phyloP scores from a whole-genome alignment of 2,113 vertebrate species.

The Oreochromis aureus region DNA sequence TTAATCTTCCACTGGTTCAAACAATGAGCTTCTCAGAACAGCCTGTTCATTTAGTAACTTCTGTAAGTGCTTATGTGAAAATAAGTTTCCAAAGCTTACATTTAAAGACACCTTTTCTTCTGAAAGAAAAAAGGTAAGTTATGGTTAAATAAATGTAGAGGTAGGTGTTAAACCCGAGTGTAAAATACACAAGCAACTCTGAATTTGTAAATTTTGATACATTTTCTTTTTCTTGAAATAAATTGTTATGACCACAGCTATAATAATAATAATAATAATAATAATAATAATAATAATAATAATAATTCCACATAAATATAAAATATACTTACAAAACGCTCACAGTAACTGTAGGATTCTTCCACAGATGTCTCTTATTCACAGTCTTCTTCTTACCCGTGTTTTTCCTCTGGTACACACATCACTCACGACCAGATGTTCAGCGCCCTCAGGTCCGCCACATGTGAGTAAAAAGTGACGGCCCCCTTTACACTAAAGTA shows the following conservation, averaged over 20 bases:
- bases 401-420: background rate
- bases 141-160: background rate
- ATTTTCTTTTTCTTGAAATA: background rate
- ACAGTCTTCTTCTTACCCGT: background rate
- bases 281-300: background rate
- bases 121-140: background rate
- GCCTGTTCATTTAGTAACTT: background rate
- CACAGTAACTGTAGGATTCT: background rate
- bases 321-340: slow-evolving; percentile 6
- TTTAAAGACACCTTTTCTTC: background rate
- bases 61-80: background rate
- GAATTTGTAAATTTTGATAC: background rate
- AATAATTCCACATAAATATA: background rate
- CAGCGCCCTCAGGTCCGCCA: background rate
- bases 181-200: background rate
- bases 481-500: background rate
- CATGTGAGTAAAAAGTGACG: background rate
- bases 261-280: background rate
- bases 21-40: background rate
- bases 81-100: background rate
- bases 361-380: background rate
- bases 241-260: background rate
- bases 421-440: slow-evolving; percentile 48
- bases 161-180: background rate
- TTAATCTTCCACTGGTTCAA: background rate